Base-by-base conservation (phyloP, 2,797 vertebrate genomes). In the Bovichtus diacanthus region DNA sequence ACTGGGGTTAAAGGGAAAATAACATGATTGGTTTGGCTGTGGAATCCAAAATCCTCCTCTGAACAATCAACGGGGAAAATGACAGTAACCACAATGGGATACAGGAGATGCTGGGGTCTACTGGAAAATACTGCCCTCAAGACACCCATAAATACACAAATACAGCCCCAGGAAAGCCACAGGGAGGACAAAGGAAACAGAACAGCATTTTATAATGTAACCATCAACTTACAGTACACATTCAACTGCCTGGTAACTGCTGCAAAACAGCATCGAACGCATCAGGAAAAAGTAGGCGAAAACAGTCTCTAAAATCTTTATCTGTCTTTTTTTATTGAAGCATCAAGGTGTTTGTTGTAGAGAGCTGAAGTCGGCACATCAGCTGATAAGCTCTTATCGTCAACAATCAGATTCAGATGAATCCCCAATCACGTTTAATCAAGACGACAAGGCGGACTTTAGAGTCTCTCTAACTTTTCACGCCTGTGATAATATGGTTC, bases 21-120 rank as follows among this genome's bases (percentile, higher is more conserved):
- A 92, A 93, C 88, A 89, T 16, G 66, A 85, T 79, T 83, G 90
- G 87, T 91, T 88, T 92, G 87, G 88, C 81, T 62, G 62, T 53
- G 80, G 83, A 82, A 86, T 83, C 61, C 65, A 60, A 84, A 86
- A 85, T 63, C 64, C 70, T 72, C 55, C 27, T 72, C 76, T 63
- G 60, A 88, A 90, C 80, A 90, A 90, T 89, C 82, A 83, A 80
- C 74, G 73, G 77, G 81, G 74, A 85, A 90, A 84, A 88, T 78
- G 84, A 85, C 83, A 86, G 76, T 19, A 73, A 93, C 92, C 92
- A 74, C 91, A 92, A 58, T 70, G 69, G 79, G 75, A 84, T 77
- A 81, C 70, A 80, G 74, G 77, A 73, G 78, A 85, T 63, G 80
- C 73, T 81, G 82, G 84, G 83, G 86, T 91, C 80, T 78, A 78